A percentile compares a stretch with the other conserved stretches of the same genome.
phyloP scores from a whole-genome alignment of 1,140 invertebrate species.

The Habropoda laboriosa region DNA sequence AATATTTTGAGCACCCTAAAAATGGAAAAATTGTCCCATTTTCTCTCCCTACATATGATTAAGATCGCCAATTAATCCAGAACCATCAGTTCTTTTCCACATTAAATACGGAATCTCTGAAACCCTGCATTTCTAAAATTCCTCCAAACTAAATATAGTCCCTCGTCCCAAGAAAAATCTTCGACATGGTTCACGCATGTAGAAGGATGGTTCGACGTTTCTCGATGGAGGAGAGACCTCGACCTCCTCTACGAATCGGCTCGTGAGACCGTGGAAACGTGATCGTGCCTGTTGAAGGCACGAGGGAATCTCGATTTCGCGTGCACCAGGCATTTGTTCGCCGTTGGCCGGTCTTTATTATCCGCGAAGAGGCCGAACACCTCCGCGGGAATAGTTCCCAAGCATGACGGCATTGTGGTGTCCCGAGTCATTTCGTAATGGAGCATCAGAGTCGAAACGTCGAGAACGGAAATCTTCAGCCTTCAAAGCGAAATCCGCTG shows the following conservation, averaged over 20 bases:
- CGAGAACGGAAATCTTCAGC: slow-evolving; percentile 39
- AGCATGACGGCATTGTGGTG: slow-evolving; percentile 75
- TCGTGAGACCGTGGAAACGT: slow-evolving; percentile 29
- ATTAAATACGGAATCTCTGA: no score
- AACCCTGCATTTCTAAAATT: no score
- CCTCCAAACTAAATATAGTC: no score
- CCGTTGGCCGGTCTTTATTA: slow-evolving; percentile 55
- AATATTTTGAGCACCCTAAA: no score
- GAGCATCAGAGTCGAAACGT: not conserved
- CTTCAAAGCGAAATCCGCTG: slow-evolving; percentile 53
- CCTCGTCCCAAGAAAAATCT: not conserved
- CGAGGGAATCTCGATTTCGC: slow-evolving; percentile 38
- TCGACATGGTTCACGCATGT: no score
- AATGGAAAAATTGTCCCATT: no score
- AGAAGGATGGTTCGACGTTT: not conserved
- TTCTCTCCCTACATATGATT: no score
- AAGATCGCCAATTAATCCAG: no score
- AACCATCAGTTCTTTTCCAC: no score
- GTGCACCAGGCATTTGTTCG: slow-evolving; percentile 68
- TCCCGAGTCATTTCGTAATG: slow-evolving; percentile 56
- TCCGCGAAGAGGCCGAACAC: slow-evolving; percentile 71
- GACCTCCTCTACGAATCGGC: slow-evolving; percentile 57
- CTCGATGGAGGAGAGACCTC: slow-evolving; percentile 44
- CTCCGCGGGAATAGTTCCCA: slow-evolving; percentile 79
- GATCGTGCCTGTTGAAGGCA: slow-evolving; percentile 22